Evolutionary conservation across 2,113 vertebrate species (phyloP).

Genomic region (Silurus glanis): DNA sequence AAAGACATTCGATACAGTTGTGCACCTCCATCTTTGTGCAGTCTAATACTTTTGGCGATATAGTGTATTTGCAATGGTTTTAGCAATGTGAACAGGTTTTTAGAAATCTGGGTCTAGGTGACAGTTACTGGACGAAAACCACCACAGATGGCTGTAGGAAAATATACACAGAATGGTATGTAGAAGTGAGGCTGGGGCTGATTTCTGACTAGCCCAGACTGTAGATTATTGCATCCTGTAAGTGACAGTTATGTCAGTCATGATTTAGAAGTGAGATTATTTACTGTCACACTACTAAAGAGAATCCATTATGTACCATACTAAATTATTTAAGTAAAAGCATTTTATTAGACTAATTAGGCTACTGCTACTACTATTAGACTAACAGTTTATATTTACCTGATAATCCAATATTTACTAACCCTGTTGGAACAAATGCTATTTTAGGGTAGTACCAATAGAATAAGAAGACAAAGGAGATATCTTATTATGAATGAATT

Average conservation of each 20-base stretch:
- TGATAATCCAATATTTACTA: neutral
- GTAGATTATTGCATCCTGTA: no score
- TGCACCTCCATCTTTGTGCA: no score
- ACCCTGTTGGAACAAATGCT: no score
- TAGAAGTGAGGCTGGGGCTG: neutral
- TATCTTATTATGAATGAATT: neutral
- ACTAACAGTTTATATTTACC: no score
- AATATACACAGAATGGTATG: neutral
- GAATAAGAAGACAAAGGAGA: neutral
- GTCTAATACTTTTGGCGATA: no score
- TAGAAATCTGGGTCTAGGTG: neutral
- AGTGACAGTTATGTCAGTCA: no score
- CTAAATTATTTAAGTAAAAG: no score
- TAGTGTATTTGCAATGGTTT: no score
- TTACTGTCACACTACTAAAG: neutral
- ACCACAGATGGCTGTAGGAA: no score
- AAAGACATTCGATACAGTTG: no score
- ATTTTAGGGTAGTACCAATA: neutral
- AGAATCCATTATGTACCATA: neutral
- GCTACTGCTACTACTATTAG: no score
- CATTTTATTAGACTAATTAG: no score
- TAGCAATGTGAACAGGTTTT: neutral
- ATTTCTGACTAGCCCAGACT: neutral
- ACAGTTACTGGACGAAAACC: neutral
- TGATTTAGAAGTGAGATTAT: neutral